phyloP scores from a whole-genome alignment of 2,888 invertebrate species.

The Mongoloraphidia duomilia region DNA sequence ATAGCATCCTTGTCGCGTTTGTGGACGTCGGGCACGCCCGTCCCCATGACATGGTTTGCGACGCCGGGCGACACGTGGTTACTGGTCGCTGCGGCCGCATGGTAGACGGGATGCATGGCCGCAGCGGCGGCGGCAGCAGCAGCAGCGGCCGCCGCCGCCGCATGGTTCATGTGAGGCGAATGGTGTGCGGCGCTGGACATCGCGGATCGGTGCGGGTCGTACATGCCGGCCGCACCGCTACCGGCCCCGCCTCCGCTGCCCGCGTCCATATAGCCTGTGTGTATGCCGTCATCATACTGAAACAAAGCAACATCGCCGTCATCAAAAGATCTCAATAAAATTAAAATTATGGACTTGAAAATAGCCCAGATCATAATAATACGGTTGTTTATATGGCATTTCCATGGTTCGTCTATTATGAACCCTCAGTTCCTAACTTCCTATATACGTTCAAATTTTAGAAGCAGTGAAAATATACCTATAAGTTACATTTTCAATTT shows the following conservation, averaged over 20 bases:
- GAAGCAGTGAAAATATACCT: too few species aligned
- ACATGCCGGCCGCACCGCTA: slow-evolving; percentile 41
- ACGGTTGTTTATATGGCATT: too few species aligned
- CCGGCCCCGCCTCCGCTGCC: slow-evolving; percentile 21
- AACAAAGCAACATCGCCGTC: slow-evolving; percentile 18
- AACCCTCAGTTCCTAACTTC: too few species aligned
- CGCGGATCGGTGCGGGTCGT: slow-evolving; percentile 62
- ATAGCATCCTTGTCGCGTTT: slow-evolving; percentile 98
- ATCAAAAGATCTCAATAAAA: too few species aligned
- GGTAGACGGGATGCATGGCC: slow-evolving; percentile 39
- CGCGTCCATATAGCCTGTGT: slow-evolving; percentile 73
- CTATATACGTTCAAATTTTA: too few species aligned
- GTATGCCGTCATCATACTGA: slow-evolving; percentile 93
- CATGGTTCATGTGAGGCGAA: slow-evolving; percentile 68
- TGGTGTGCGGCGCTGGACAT: slow-evolving; percentile 49
- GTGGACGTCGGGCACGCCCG: slow-evolving; percentile 71
- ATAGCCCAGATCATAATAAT: too few species aligned
- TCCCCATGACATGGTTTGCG: slow-evolving; percentile 25
- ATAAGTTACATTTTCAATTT: too few species aligned
- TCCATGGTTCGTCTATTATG: too few species aligned
- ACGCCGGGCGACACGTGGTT: slow-evolving; percentile 55
- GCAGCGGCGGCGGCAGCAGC: slow-evolving; percentile 70
- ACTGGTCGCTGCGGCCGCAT: slow-evolving; percentile 42
- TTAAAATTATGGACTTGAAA: too few species aligned
- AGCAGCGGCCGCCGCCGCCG: slow-evolving; percentile 41